Evolutionary conservation across 1,140 invertebrate genomes (phyloP).

Genomic region (Drosophila neocordata): DNA sequence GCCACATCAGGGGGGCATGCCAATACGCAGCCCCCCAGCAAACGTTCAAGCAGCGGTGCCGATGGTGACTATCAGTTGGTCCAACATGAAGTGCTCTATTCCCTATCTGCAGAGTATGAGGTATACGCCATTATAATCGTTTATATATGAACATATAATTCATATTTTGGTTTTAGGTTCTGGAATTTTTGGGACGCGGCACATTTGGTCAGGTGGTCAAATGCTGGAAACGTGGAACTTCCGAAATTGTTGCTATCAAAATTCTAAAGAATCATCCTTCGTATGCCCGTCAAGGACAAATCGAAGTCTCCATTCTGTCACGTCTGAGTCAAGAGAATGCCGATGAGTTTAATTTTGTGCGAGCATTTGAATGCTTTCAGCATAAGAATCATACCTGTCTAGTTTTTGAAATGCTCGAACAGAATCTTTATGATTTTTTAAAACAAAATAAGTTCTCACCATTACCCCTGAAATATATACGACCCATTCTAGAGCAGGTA

Average conservation of each 20-base stretch:
- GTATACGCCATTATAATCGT: constrained; percentile 23
- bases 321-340: constrained; percentile 99
- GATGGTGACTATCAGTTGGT: constrained; percentile 99
- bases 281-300: constrained; percentile 99
- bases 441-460: constrained; percentile 99
- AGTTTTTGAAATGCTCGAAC: constrained; percentile 99
- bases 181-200: constrained; percentile 98
- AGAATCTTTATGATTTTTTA: constrained; percentile 99
- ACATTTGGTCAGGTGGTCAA: constrained; percentile 99
- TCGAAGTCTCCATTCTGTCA: constrained; percentile 99
- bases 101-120: constrained; percentile 96
- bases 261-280: constrained; percentile 99
- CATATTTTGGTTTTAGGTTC: constrained; percentile 85
- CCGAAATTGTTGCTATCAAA: constrained; percentile 99
- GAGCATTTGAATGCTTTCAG: constrained; percentile 99
- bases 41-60: constrained; percentile 88
- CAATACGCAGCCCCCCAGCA: constrained; percentile 83
- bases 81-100: constrained; percentile 98
- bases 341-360: constrained; percentile 99
- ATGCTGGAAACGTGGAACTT: constrained; percentile 99
- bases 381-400: constrained; percentile 99
- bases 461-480: constrained; percentile 98
- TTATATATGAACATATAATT: not conserved
- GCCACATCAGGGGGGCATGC: constrained; percentile 82
- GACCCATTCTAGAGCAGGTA: constrained; percentile 99